Conservation (phyloP, 1,140 invertebrate species). For the Riptortus pedestris region DNA sequence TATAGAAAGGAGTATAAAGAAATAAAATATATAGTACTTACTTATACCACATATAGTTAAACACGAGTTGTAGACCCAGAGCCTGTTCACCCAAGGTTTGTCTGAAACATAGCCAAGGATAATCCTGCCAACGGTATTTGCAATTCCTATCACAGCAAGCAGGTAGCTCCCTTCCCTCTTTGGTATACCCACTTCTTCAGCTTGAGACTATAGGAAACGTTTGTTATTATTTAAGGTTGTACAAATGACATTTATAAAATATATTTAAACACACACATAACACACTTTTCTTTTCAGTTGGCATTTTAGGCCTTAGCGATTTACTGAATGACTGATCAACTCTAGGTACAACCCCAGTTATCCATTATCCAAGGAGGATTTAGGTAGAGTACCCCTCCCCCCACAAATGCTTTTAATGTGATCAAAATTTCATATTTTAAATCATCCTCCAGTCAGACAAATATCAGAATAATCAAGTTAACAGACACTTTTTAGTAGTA, state of each 20-base stretch:
- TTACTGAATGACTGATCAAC: too few species aligned
- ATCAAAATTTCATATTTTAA: too few species aligned
- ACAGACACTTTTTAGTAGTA: too few species aligned
- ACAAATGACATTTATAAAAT: neutral
- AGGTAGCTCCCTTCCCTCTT: slow-evolving; percentile 51
- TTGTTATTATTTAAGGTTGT: neutral
- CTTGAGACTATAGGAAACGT: slow-evolving; percentile 44
- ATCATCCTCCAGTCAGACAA: too few species aligned
- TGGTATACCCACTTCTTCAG: slow-evolving; percentile 46
- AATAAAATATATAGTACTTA: slow-evolving; percentile 40
- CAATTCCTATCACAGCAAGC: slow-evolving; percentile 68
- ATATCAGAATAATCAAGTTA: too few species aligned
- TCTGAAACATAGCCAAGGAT: slow-evolving; percentile 75
- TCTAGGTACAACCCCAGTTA: too few species aligned
- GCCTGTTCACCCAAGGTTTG: slow-evolving; percentile 75
- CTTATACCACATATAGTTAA: slow-evolving; percentile 72
- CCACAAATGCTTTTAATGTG: too few species aligned
- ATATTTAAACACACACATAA: neutral
- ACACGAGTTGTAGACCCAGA: slow-evolving; percentile 78
- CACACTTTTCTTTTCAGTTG: neutral
- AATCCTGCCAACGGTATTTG: slow-evolving; percentile 79
- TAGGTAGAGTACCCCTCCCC: too few species aligned
- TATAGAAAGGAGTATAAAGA: neutral
- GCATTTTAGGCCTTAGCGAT: too few species aligned
- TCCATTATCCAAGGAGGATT: too few species aligned